Base-by-base conservation (phyloP, 2,888 invertebrate species). In the Epinotia brunnichana region DNA sequence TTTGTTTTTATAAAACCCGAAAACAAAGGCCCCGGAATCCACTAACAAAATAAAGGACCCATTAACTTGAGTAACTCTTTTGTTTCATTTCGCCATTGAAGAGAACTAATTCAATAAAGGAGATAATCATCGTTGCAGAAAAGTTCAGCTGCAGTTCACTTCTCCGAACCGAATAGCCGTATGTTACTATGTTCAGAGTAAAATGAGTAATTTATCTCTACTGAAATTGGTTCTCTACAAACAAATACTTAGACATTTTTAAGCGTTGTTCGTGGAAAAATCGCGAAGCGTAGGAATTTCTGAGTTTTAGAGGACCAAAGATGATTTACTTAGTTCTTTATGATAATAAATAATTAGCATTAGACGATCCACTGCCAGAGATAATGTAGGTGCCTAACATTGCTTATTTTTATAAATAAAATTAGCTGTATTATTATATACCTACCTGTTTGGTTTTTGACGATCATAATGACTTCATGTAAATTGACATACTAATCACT, bases 91-190 rank as follows among this genome's bases (percentile, higher is more conserved):
- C 56, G 15, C 66, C 54, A 41, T 56, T 66, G 64, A 64, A 54
- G 41, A 53, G 54, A 66, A 54, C 66, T 54, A 66, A 66, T 66
- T 66, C 56, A 56, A 54, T 66, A 41, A 56, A 41, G 21, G 21
- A 41, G 54, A 66, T 56, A 41, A 66, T 56, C 53, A 66, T 35
- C 56, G 54, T n/a, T 66, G 54, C 66, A 66, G 48, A 66, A 56
- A 66, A 66, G 66, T 66, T 64, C 24, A 56, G 54, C 56, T 62
- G 62, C 62, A 62, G n/a, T 9, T 15, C 10, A n/a, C 19, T 13
- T 44, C 9, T 21, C 10, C 1, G 24, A 44, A 21, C 44, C 24
- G 17, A 24, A 48, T 48, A 29, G 48, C 21, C 10, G 3, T 48
- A n/a, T 48, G 2, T 41, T 10, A 11, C 9, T 48, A 17, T 15